Evolutionary conservation across 2,888 invertebrate species (phyloP), one percentile per base, ranked within the genome.

Genomic region (Catocala fraxini): DNA sequence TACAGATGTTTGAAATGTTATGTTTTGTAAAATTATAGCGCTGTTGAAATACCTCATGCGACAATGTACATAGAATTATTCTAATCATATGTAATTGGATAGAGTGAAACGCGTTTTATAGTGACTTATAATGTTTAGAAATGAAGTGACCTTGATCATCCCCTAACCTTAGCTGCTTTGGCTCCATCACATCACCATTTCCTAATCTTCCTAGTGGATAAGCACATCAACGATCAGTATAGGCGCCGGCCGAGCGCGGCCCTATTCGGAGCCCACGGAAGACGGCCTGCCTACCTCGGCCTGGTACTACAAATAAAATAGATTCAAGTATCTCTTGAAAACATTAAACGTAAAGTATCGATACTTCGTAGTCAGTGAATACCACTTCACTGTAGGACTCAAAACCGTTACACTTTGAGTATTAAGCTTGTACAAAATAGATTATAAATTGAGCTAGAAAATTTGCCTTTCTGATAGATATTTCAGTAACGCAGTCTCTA

Each of bases 141-240:
- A 89, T 88, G 89, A 93, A 93, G 93, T 93, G 93, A 90, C 93
- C 93, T 93, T 93, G 91, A 88, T 90, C 91, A 92, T 91, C 85
- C 87, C 87, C 87, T 87, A 85, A 89, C 88, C 89, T 89, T 90
- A 88, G 88, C 91, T 84, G 93, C 93, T 92, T 91, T 86, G 85
- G 89, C 89, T 87, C 82, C 87, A 87, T 87, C 79, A 79, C 86
- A 83, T 86, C 74, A 77, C 79, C 85, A 85, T 83, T 80, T 73
- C 81, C 78, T 77, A 81, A 81, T 81, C 80, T 83, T 81, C 79
- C 73, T 82, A 79, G 77, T 71, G 65, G 55, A 71, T 78, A 76
- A 75, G 67, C 58, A 65, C 63, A 63, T 51, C 66, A 64, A 66
- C 58, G 65, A 63, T 59, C 55, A 57, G 33, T 35, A 49, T 56